Conservation (phyloP, 2,797 vertebrate genomes). For the Rhincodon typus region DNA sequence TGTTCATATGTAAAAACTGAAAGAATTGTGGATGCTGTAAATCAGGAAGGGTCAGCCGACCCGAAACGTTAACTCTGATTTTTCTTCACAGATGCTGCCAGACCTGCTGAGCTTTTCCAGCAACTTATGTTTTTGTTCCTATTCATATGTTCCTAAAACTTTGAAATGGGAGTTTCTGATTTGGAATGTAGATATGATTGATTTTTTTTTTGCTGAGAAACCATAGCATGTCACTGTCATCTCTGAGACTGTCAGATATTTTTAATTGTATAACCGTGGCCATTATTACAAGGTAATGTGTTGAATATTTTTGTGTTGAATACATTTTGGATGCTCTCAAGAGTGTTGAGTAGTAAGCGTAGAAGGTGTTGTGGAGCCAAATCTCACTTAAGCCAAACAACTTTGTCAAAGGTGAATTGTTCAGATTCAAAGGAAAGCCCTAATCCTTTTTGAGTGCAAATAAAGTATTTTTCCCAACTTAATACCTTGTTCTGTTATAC, state of each 20-base stretch:
- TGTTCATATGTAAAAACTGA: no score
- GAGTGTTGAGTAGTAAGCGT: background rate
- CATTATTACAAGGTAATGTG: background rate
- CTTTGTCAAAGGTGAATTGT: background rate
- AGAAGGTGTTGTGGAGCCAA: background rate
- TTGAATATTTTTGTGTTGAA: background rate
- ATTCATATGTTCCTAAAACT: background rate
- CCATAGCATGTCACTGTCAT: background rate
- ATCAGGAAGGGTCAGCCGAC: no score
- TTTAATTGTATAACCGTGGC: background rate
- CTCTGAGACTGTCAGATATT: background rate
- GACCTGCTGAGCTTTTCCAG: no score
- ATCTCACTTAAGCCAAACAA: background rate
- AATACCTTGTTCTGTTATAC: background rate
- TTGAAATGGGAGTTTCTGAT: slow-evolving; percentile 27
- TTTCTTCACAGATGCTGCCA: no score
- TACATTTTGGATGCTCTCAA: background rate
- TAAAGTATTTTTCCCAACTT: background rate
- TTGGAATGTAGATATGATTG: background rate
- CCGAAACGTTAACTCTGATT: no score
- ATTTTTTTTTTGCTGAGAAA: background rate
- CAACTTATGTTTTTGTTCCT: no score
- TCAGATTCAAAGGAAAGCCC: background rate
- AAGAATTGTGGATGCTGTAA: no score
- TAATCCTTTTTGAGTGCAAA: background rate